Evolutionary conservation across 2,113 vertebrate species (phyloP).

Genomic region (Mus spicilegus): DNA sequence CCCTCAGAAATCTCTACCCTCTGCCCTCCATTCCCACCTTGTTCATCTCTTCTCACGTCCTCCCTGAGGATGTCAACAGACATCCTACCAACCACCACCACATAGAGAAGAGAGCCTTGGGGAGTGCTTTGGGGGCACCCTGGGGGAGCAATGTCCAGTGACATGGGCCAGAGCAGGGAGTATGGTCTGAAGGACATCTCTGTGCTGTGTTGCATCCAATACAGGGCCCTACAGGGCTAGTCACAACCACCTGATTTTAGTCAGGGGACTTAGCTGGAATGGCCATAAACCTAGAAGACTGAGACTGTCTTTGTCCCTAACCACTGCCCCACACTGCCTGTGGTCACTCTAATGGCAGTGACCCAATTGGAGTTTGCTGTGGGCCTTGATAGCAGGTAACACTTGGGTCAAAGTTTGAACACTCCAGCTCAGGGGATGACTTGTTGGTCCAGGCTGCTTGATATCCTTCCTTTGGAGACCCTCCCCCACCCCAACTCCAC

Average conservation of each 20-base stretch:
- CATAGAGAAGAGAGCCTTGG: background rate
- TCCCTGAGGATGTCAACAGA: background rate
- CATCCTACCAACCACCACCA: background rate
- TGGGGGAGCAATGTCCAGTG: background rate
- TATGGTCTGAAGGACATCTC: background rate
- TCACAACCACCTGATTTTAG: background rate
- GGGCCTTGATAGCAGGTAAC: background rate
- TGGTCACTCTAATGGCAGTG: background rate
- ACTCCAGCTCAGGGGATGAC: no score
- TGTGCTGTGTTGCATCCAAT: background rate
- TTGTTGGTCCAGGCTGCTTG: background rate
- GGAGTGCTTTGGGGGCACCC: background rate
- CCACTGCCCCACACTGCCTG: background rate
- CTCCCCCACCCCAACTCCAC: fast-evolving
- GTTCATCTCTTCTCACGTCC: background rate
- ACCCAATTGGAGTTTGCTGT: background rate
- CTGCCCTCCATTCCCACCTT: conserved; percentile 12
- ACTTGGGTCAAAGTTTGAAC: background rate
- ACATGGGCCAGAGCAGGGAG: fast-evolving
- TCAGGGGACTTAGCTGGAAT: background rate
- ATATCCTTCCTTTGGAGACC: background rate
- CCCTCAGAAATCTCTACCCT: conserved; percentile 47
- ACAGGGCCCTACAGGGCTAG: background rate
- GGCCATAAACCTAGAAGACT: background rate
- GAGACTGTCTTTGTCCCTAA: background rate